Conservation (phyloP, 2,797 vertebrate species). For the Sitta carolinensis region DNA sequence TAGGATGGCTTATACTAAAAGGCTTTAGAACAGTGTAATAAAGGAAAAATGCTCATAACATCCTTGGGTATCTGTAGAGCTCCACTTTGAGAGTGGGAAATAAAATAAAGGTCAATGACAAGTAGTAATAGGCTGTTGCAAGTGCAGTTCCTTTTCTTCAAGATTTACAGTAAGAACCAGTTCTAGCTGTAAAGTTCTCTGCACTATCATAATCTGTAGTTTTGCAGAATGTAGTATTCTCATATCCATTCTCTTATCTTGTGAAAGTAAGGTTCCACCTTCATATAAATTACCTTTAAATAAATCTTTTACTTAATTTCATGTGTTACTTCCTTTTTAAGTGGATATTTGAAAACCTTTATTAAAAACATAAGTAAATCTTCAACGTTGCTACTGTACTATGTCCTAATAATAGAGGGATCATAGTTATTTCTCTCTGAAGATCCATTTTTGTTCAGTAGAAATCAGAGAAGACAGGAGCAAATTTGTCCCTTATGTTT, state of each 20-base stretch:
- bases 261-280: background rate
- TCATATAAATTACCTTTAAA: background rate
- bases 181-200: background rate
- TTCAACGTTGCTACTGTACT: background rate
- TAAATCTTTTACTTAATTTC: background rate
- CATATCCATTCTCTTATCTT: background rate
- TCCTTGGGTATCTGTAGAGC: background rate
- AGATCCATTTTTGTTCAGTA: background rate
- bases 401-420: background rate
- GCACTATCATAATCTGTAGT: background rate
- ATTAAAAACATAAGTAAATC: background rate
- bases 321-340: background rate
- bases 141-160: background rate
- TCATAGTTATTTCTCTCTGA: background rate
- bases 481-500: background rate
- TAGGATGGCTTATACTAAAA: slow-evolving; percentile 18
- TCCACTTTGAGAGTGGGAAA: background rate
- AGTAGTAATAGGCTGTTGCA: background rate
- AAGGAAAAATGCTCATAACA: background rate
- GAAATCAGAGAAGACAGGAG: background rate
- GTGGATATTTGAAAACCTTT: background rate
- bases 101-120: background rate
- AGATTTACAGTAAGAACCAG: background rate
- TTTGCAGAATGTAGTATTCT: background rate
- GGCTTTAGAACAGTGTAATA: background rate